These are phyloP conservation scores for Dendroctonus ponderosae DNA, from an alignment of 1,140 invertebrate genomes.

Conservation along the genomic window DNA sequence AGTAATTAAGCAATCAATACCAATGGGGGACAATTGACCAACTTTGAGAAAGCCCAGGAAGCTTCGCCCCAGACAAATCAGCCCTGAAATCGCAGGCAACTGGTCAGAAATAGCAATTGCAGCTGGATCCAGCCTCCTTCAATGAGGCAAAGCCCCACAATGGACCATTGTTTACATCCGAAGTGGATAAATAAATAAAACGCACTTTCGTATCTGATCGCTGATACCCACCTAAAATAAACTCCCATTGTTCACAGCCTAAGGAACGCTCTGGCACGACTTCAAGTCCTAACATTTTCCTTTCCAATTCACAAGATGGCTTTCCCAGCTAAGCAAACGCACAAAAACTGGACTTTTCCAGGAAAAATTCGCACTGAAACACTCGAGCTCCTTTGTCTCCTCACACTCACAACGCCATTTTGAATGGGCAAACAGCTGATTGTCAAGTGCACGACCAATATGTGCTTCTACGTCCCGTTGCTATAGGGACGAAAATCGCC, in stretches of 20 bases:
- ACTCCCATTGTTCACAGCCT: slow-evolving; percentile 96
- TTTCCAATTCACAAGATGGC: neutral
- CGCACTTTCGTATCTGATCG: slow-evolving; percentile 15
- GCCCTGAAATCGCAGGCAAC: too few relatives aligned
- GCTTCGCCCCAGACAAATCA: too few relatives aligned
- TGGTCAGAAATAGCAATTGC: too few relatives aligned
- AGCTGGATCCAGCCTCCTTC: too few relatives aligned
- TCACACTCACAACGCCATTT: slow-evolving; percentile 30
- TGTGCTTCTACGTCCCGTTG: neutral
- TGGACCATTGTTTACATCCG: neutral
- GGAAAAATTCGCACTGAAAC: slow-evolving; percentile 13
- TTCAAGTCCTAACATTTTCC: slow-evolving; percentile 90
- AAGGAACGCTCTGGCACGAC: slow-evolving; percentile 92
- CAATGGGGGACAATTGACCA: too few relatives aligned
- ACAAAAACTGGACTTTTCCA: slow-evolving; percentile 23
- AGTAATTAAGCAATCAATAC: too few relatives aligned
- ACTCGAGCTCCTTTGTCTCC: slow-evolving; percentile 27
- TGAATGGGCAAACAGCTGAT: slow-evolving; percentile 34
- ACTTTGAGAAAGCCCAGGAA: too few relatives aligned
- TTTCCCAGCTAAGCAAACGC: slow-evolving; percentile 5
- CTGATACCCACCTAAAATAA: slow-evolving; percentile 82
- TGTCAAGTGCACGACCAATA: slow-evolving; percentile 11
- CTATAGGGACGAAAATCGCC: neutral
- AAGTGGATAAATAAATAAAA: slow-evolving; percentile 21
- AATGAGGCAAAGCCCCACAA: neutral